Conservation (phyloP, 2,113 vertebrate genomes). For the Origma solitaria region DNA sequence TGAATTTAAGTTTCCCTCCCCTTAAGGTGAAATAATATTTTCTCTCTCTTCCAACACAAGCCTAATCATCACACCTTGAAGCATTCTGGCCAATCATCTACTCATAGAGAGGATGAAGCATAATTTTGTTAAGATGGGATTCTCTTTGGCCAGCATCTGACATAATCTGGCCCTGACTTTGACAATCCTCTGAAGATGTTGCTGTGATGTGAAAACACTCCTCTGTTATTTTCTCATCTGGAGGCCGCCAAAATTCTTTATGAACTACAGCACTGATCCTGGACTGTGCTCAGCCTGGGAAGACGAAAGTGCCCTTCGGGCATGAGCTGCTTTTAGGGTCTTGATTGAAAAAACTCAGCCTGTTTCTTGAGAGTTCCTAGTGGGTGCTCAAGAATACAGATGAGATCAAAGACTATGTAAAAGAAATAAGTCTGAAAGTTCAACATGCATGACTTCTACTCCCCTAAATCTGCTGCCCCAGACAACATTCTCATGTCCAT, state of each 20-base stretch:
- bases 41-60: neutral
- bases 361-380: neutral
- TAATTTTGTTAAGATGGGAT: neutral
- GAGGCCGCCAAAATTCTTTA: neutral
- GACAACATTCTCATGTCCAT: neutral
- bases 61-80: neutral
- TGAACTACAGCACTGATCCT: neutral
- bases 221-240: neutral
- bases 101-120: neutral
- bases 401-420: neutral
- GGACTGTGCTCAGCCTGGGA: neutral
- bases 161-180: neutral
- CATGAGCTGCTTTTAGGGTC: neutral
- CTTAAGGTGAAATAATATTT: neutral
- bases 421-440: constrained; percentile 6
- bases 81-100: neutral
- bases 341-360: neutral
- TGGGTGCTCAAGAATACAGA: neutral
- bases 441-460: neutral
- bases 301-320: rapidly evolving
- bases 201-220: neutral
- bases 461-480: neutral
- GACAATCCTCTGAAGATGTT: neutral
- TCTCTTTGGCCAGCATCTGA: neutral
- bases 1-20: neutral